Base-by-base conservation (phyloP, 2,888 invertebrate genomes). In the Philhelius pedissequus region DNA sequence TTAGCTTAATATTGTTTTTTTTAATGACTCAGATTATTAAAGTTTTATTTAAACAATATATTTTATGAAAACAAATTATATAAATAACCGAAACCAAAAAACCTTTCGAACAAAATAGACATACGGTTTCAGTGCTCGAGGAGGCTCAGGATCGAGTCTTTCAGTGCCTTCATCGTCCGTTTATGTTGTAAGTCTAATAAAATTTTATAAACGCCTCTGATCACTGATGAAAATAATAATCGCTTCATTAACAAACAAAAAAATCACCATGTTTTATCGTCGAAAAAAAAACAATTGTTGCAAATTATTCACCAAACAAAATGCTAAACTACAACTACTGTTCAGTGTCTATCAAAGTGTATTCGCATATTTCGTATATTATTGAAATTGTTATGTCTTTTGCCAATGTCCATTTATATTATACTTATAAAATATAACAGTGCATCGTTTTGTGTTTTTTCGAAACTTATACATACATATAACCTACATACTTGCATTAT, bases 111-210 rank as follows among this genome's bases (percentile, higher is more conserved):
- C 62, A 64, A 77, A 62, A 80, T 93, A 94, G 94, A 94, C 93
- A 89, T 92, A 93, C 92, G 94, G 94, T 93, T 93, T 93, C 93
- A 93, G 93, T 92, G 93, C 94, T 91, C 93, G 94, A 89, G 94
- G 94, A 92, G 94, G 94, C 90, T 94, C 94, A 93, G 96, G 96
- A 94, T 96, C 96, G 93, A 96, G 95, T 93, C 94, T 96, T 92
- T 96, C 96, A 92, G 96, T 96, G 93, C 96, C 96, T 92, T 94
- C 95, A 90, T 93, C 95, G 91, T 95, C 94, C 90, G 94, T 93
- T 90, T 93, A 93, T 93, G 94, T 93, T 92, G 94, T 94, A 94
- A 94, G 94, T 94, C 92, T 92, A 90, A 89, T 89, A 89, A 89
- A 90, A 89, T 88, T 80, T 71, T 76, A 70, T 68, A 52, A 38